Evolutionary conservation across 2,888 invertebrate species (phyloP).

Genomic region (Macaria notata): DNA sequence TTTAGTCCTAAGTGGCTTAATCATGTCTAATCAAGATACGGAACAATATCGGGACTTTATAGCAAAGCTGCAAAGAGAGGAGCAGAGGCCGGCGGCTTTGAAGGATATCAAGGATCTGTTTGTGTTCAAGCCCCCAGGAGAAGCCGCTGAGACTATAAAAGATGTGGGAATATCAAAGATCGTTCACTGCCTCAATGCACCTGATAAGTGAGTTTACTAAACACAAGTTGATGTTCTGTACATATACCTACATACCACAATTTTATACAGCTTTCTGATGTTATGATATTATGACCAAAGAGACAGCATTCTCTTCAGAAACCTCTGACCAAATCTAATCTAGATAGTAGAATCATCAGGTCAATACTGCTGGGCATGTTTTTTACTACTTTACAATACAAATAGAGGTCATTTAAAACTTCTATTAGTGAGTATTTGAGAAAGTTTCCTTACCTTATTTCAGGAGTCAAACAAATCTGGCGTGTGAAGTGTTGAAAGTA

Average conservation of each 20-base stretch:
- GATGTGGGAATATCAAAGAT: slow-evolving; percentile 81
- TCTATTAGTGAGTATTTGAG: too few species aligned
- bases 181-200: slow-evolving; percentile 84
- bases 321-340: too few species aligned
- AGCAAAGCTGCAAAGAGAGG: slow-evolving; percentile 55
- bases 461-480: slow-evolving; percentile 39
- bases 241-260: too few species aligned
- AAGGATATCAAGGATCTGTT: slow-evolving; percentile 66
- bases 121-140: slow-evolving; percentile 51
- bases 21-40: slow-evolving; percentile 49
- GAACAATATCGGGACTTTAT: slow-evolving; percentile 55
- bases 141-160: slow-evolving; percentile 51
- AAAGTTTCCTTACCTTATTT: too few species aligned
- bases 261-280: too few species aligned
- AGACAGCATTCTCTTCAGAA: too few species aligned
- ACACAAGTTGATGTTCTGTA: too few species aligned
- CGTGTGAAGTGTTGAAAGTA: slow-evolving; percentile 44
- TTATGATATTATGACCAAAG: too few species aligned
- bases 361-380: too few species aligned
- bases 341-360: too few species aligned
- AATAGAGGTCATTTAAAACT: too few species aligned
- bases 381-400: too few species aligned
- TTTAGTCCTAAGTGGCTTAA: not conserved
- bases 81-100: slow-evolving; percentile 54
- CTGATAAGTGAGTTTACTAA: slow-evolving; percentile 52